These are phyloP conservation scores for Ctenicera cuprea DNA, from an alignment of 2,888 invertebrate species.

Conservation along the genomic window DNA sequence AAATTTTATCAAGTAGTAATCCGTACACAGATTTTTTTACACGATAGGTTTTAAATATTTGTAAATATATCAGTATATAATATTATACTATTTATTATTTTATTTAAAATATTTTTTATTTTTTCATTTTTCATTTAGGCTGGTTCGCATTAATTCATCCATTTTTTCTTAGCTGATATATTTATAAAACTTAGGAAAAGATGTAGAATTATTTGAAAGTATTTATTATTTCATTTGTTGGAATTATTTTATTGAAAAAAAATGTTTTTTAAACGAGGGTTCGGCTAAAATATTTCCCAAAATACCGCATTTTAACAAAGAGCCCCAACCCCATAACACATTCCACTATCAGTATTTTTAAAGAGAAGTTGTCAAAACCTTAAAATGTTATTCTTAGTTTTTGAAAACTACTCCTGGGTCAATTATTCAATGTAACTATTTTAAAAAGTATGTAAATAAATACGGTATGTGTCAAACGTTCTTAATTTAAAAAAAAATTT, in stretches of 20 bases:
- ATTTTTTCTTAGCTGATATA: constrained; percentile 59
- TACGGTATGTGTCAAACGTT: constrained; percentile 14
- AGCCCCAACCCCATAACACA: constrained; percentile 59
- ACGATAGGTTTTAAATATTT: constrained; percentile 60
- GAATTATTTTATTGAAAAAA: constrained; percentile 31
- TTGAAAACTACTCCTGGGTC: constrained; percentile 23
- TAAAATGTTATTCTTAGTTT: constrained; percentile 21
- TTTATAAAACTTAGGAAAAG: constrained; percentile 58
- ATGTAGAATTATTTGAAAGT: constrained; percentile 35
- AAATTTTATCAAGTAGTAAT: constrained; percentile 38
- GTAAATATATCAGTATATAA: constrained; percentile 53
- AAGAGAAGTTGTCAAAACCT: constrained; percentile 63
- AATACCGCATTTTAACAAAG: constrained; percentile 19
- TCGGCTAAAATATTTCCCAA: not conserved
- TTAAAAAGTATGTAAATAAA: constrained; percentile 39
- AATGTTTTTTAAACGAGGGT: constrained; percentile 33
- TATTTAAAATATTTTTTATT: constrained; percentile 56
- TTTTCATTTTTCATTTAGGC: constrained; percentile 47
- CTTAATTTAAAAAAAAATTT: not conserved
- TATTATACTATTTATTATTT: constrained; percentile 54
- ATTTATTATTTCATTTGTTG: constrained; percentile 48
- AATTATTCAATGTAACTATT: constrained; percentile 27
- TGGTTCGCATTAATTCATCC: constrained; percentile 58
- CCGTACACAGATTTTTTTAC: constrained; percentile 46
- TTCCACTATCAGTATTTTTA: constrained; percentile 69